A percentile compares a stretch with the other conserved stretches of the same genome.
Evolutionary conservation across 2,113 vertebrate species (phyloP).

Genomic region (Scomber japonicus): DNA sequence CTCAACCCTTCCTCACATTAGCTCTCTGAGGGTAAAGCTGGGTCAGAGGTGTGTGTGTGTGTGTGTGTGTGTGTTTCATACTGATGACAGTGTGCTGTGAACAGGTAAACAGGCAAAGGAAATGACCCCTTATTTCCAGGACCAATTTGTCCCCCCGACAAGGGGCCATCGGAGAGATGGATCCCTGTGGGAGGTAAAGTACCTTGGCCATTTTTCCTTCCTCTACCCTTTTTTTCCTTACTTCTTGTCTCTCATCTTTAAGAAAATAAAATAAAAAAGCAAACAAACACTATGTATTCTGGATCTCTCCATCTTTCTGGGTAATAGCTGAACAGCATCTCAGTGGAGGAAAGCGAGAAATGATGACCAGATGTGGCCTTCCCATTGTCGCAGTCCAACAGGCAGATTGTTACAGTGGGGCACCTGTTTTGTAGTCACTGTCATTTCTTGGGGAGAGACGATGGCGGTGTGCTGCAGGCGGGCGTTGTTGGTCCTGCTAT

Average conservation of each 20-base stretch:
- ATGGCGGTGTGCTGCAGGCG: constrained; percentile 69
- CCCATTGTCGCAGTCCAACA: constrained; percentile 51
- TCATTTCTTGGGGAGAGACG: constrained; percentile 72
- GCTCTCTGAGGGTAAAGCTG: constrained; percentile 57
- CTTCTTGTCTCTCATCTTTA: constrained; percentile 41
- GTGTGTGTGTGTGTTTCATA: constrained; percentile 19
- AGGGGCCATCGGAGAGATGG: constrained; percentile 70
- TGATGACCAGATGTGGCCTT: constrained; percentile 72
- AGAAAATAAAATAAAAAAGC: constrained; percentile 23
- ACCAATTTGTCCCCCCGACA: constrained; percentile 76
- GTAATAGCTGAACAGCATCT: constrained; percentile 65
- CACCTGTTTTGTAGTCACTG: constrained; percentile 66
- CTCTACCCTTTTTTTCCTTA: neutral
- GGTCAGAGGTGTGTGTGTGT: constrained; percentile 56
- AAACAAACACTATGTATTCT: constrained; percentile 24
- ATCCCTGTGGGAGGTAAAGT: constrained; percentile 72
- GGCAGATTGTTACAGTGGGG: constrained; percentile 77
- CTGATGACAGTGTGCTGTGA: constrained; percentile 62
- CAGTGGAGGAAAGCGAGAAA: constrained; percentile 43
- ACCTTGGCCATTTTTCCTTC: constrained; percentile 43
- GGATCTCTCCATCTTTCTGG: constrained; percentile 40
- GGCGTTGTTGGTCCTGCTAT: constrained; percentile 60
- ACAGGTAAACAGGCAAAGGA: constrained; percentile 78
- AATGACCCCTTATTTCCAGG: constrained; percentile 82
- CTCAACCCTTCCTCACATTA: constrained; percentile 50